Conservation (phyloP, 2,888 invertebrate genomes). For the Oxystoma pomonae region DNA sequence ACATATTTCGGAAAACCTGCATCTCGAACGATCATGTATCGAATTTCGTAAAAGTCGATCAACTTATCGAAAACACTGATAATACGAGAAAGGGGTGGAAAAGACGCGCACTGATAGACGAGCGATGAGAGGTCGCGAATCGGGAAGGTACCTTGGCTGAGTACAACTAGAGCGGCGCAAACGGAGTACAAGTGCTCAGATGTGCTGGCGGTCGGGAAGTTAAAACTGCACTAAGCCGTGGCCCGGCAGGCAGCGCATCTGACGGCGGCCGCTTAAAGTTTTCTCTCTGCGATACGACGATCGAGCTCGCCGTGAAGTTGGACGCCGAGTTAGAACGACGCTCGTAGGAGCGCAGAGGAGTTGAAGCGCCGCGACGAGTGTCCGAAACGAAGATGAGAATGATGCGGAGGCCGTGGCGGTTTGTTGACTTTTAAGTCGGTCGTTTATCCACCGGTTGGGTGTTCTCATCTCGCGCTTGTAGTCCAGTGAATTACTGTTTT, state of each 20-base stretch:
- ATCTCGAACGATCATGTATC: too few relatives aligned
- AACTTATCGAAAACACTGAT: too few relatives aligned
- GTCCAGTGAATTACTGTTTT: not conserved
- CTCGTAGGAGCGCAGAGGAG: conserved; percentile 6
- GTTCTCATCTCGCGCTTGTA: not conserved
- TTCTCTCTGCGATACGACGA: conserved; percentile 1
- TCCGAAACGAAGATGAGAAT: too few relatives aligned
- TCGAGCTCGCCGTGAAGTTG: too few relatives aligned
- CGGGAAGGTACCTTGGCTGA: too few relatives aligned
- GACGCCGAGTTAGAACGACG: conserved; percentile 15
- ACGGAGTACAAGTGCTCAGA: conserved; percentile 11
- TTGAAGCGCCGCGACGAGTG: not conserved
- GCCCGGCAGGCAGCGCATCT: conserved; percentile 31
- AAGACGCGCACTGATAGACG: too few relatives aligned
- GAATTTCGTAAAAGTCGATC: too few relatives aligned
- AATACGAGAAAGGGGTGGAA: too few relatives aligned
- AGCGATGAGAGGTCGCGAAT: too few relatives aligned
- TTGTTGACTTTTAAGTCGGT: not conserved
- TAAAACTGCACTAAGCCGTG: conserved; percentile 44
- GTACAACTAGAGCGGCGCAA: not conserved
- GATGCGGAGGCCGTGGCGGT: not conserved
- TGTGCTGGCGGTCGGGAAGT: conserved; percentile 42
- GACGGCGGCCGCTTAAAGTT: conserved; percentile 40
- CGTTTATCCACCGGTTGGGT: not conserved
- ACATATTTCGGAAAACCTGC: too few relatives aligned